Evolutionary conservation across 1,140 invertebrate genomes (phyloP).

Genomic region (Saccostrea echinata): DNA sequence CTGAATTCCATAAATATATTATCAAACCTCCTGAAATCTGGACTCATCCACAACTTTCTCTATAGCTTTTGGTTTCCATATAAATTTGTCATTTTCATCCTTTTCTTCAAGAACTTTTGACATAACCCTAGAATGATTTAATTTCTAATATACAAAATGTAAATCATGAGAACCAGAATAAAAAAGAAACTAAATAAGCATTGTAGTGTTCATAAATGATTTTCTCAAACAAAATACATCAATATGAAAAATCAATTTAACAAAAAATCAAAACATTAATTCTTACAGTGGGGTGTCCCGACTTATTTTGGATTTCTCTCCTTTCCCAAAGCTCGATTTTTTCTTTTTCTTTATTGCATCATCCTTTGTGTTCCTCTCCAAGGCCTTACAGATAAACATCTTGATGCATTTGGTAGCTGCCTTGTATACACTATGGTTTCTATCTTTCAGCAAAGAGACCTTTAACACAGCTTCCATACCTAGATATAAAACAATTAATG

Average conservation of each 20-base stretch:
- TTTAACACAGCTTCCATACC: slow-evolving; percentile 10
- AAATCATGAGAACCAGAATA: too few species aligned
- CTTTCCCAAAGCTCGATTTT: not conserved
- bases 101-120: not conserved
- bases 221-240: too few species aligned
- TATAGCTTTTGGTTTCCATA: slow-evolving; percentile 8
- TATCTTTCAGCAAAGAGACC: not conserved
- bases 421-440: not conserved
- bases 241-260: too few species aligned
- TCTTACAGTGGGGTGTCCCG: not conserved
- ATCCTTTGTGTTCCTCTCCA: not conserved
- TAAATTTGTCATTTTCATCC: not conserved
- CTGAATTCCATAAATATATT: too few species aligned
- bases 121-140: slow-evolving; percentile 1
- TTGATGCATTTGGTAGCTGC: slow-evolving; percentile 22
- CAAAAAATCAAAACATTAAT: not conserved
- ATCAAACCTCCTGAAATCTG: not conserved
- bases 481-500: not conserved
- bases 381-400: slow-evolving; percentile 15
- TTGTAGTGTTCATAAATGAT: too few species aligned
- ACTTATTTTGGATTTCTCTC: not conserved
- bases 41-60: slow-evolving; percentile 5
- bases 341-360: not conserved
- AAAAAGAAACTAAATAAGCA: too few species aligned
- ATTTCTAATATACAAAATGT: not conserved